Percentiles rank a stretch among this genome's conserved stretches.
phyloP scores from a whole-genome alignment of 2,113 vertebrate genomes.

The Spheniscus mendiculus region DNA sequence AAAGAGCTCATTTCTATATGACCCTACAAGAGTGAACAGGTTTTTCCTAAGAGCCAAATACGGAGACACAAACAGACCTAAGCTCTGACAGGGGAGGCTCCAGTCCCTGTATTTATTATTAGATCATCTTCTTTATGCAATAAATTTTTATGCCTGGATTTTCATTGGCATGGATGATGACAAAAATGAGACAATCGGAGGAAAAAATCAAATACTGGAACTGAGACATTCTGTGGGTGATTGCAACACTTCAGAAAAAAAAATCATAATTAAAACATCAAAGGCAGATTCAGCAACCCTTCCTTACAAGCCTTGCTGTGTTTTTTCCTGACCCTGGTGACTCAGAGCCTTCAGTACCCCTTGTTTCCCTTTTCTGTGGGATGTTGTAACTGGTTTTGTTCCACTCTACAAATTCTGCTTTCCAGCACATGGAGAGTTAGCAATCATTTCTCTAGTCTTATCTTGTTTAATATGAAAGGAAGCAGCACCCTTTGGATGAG shows the following conservation, averaged over 20 bases:
- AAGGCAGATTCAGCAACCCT: slow-evolving; percentile 1
- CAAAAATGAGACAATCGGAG: slow-evolving; percentile 28
- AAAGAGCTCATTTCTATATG: neutral
- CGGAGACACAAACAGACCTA: neutral
- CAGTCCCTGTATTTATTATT: neutral
- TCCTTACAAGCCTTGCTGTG: neutral
- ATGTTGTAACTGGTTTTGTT: neutral
- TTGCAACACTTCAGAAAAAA: neutral
- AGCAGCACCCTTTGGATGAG: neutral
- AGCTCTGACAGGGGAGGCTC: neutral
- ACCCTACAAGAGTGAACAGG: neutral
- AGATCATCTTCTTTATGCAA: neutral
- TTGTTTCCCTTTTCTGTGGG: slow-evolving; percentile 22
- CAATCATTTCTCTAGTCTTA: neutral
- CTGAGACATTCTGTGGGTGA: neutral
- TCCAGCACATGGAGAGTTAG: neutral
- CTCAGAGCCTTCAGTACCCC: neutral
- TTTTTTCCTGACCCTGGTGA: slow-evolving; percentile 44
- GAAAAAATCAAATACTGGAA: neutral
- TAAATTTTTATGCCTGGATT: slow-evolving; percentile 7
- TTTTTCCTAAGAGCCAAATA: neutral
- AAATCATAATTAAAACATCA: slow-evolving; percentile 29
- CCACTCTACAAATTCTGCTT: neutral
- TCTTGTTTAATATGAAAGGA: neutral
- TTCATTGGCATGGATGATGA: slow-evolving; percentile 34